A percentile compares a stretch with the other conserved stretches of the same genome.
phyloP scores from a whole-genome alignment of 2,797 vertebrate genomes.

The Molossus alvarezi region DNA sequence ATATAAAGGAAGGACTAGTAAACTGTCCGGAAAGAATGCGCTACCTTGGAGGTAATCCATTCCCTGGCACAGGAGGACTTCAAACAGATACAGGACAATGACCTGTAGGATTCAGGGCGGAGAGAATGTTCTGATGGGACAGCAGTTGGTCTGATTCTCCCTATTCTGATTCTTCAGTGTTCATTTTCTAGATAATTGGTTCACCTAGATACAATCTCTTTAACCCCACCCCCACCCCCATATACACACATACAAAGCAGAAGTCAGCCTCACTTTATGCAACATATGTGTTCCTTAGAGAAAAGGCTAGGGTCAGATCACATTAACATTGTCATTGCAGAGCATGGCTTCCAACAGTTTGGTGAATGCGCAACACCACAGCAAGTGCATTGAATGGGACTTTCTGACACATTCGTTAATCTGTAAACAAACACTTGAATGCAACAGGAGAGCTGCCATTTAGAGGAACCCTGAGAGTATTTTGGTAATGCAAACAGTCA shows the following conservation, averaged over 20 bases:
- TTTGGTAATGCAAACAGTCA: conserved; percentile 67
- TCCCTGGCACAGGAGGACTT: neutral
- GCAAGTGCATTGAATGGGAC: conserved; percentile 41
- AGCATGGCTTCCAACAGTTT: conserved; percentile 58
- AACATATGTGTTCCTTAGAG: conserved; percentile 26
- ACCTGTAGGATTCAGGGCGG: neutral
- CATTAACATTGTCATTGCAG: conserved; percentile 39
- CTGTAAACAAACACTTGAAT: conserved; percentile 79
- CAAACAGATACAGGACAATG: conserved; percentile 44
- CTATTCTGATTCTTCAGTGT: neutral
- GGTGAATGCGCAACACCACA: conserved; percentile 16
- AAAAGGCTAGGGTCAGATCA: conserved; percentile 60
- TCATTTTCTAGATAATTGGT: conserved; percentile 44
- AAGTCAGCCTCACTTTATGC: conserved; percentile 40
- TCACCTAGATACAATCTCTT: neutral
- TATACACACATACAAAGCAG: neutral
- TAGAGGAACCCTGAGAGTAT: conserved; percentile 84
- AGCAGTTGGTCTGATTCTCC: conserved; percentile 18
- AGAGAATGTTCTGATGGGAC: neutral
- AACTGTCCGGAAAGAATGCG: neutral
- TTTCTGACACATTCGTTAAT: conserved; percentile 58
- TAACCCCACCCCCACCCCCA: neutral
- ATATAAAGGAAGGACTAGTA: neutral
- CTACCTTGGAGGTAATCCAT: neutral
- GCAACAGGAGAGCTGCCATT: conserved; percentile 78